Base-by-base conservation (phyloP, 2,113 vertebrate genomes). In the Speoplatyrhinus poulsoni region DNA sequence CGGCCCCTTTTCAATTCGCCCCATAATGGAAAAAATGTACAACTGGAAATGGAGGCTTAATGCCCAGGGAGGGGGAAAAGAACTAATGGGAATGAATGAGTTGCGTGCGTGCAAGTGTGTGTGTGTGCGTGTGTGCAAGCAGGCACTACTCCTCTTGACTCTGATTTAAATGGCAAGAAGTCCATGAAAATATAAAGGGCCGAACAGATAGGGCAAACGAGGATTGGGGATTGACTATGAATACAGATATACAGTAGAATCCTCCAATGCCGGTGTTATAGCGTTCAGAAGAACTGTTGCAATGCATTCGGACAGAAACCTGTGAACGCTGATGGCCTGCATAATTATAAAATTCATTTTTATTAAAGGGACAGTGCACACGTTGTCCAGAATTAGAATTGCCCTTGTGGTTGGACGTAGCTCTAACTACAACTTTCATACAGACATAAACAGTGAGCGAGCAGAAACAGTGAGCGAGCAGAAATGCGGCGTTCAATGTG, bases 1-100 rank as follows among this genome's bases (percentile, higher is more conserved):
- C 78, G 83, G 86, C 87, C 87, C 76, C 73, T 86, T 88, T 91
- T 91, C 88, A 87, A 92, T 90, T 90, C 82, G 71, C 83, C 75
- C 77, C 78, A 79, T 91, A 92, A 92, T 92, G 88, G 85, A 89
- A 91, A 86, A 87, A 89, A 87, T 77, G 62, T 87, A 82, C 84
- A 90, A 81, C 80, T 88, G 87, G 82, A 92, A 91, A 91, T 89
- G 69, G 82, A 87, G 79, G 85, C 83, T 88, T 82, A 90, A 81
- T 82, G 73, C 77, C 84, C 83, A 75, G 81, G 75, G 56, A 66
- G 70, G 79, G 77, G 78, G 75, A 82, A 72, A 79, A 77, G 67
- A 72, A 80, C 73, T 86, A 86, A 90, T 88, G 73, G 75, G 82
- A 70, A 82, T 65, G 79, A 83, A 88, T 70, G 80, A 75, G 76